A percentile compares a stretch with the other conserved stretches of the same genome.
Conservation (phyloP, 2,888 invertebrate species). For the Merodon equestris region DNA sequence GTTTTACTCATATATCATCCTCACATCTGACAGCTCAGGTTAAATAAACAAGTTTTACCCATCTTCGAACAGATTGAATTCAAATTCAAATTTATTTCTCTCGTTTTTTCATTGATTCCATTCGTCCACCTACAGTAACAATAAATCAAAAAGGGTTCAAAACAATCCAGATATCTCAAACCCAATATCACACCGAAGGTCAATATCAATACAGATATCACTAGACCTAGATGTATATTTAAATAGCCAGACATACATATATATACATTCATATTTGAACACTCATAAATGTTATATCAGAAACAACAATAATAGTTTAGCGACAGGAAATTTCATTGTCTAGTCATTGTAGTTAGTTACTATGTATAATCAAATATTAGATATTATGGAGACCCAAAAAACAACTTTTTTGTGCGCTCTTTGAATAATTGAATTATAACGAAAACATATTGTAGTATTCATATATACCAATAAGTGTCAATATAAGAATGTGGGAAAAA, state of each 20-base stretch:
- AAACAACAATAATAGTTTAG: slow-evolving; percentile 53
- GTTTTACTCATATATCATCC: too few species aligned
- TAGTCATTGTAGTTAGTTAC: slow-evolving; percentile 49
- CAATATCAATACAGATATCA: slow-evolving; percentile 28
- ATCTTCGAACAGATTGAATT: too few species aligned
- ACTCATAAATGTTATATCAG: slow-evolving; percentile 5
- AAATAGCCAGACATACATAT: not conserved
- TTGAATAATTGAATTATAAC: slow-evolving; percentile 19
- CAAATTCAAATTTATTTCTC: too few species aligned
- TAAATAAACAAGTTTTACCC: too few species aligned
- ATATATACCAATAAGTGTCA: too few species aligned
- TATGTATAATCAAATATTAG: slow-evolving; percentile 53
- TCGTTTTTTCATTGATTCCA: too few species aligned
- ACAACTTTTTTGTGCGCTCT: slow-evolving; percentile 7
- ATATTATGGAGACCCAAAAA: slow-evolving; percentile 6
- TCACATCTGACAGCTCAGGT: too few species aligned
- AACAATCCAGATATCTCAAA: not conserved
- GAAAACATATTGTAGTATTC: not conserved
- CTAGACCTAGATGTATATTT: slow-evolving; percentile 11
- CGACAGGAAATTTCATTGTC: slow-evolving; percentile 14
- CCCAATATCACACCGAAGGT: slow-evolving; percentile 34
- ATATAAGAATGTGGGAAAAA: not conserved
- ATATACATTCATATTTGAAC: slow-evolving; percentile 15
- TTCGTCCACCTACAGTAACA: too few species aligned
- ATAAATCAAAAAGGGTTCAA: slow-evolving; percentile 5